Evolutionary conservation across 2,888 invertebrate genomes (phyloP).

Genomic region (Chironomus riparius): DNA sequence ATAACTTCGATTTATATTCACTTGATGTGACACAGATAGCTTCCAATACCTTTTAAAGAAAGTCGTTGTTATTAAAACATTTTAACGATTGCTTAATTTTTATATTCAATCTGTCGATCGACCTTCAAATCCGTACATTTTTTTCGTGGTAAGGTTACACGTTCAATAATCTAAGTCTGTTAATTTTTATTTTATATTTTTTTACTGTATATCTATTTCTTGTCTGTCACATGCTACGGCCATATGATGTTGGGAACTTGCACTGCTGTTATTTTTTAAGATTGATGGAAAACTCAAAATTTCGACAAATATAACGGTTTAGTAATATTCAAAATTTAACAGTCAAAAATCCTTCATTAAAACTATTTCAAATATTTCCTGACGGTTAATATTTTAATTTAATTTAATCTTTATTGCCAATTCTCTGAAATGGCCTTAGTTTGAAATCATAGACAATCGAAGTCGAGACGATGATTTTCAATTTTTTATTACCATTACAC

Average conservation of each 20-base stretch:
- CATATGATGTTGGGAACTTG: too few relatives aligned
- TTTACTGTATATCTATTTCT: neutral
- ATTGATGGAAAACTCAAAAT: too few relatives aligned
- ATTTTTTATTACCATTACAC: neutral
- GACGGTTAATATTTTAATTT: too few relatives aligned
- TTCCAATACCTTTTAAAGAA: neutral
- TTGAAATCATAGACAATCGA: too few relatives aligned
- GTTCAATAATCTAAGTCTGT: constrained; percentile 14
- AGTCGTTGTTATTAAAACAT: neutral
- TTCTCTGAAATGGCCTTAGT: too few relatives aligned
- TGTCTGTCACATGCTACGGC: too few relatives aligned
- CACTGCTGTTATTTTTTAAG: too few relatives aligned
- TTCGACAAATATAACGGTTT: too few relatives aligned
- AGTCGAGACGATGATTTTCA: neutral
- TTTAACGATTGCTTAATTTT: constrained; percentile 4
- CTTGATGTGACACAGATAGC: constrained; percentile 5
- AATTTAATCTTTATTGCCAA: too few relatives aligned
- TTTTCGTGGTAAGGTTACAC: constrained; percentile 9
- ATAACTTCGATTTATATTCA: neutral
- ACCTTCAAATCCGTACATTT: constrained; percentile 18
- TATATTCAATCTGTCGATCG: neutral
- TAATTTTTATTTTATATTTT: neutral
- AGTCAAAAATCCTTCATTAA: too few relatives aligned
- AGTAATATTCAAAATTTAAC: too few relatives aligned
- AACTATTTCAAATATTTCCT: too few relatives aligned